Base-by-base conservation (phyloP, 2,888 invertebrate genomes). In the Eupeodes luniger region DNA sequence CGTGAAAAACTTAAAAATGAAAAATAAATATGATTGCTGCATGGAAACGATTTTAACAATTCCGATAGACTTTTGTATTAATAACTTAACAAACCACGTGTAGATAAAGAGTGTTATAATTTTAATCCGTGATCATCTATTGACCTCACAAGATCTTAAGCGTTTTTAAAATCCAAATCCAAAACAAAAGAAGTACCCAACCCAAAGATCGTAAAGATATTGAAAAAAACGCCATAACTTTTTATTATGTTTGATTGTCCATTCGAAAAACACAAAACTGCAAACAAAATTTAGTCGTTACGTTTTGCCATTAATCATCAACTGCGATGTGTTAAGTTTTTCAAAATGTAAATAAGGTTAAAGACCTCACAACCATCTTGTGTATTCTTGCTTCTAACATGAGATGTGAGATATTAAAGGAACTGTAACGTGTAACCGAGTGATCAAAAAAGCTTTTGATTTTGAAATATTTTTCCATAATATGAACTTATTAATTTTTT, bases 301-400 rank as follows among this genome's bases (percentile, higher is more conserved):
- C 59, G 74, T 81, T 81, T 70, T 66, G 81, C 47, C 81, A 72
- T 85, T 81, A 85, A 85, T 85, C 85, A 85, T 76, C 66, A 16
- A n/a, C 5, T 53, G 27, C 27, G 51, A 67, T 64, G 79, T 55
- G 80, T 76, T 70, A 85, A 85, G 64, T 76, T 82, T 59, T 75
- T 55, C 47, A 12, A 70, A 59, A 85, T 85, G 85, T 85, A 85
- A 85, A 85, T 81, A 66, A 85, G 85, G 85, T 76, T 81, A 85
- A 81, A 70, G 85, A 85, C 81, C 85, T 81, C 70, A 40, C 34
- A 36, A 53, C 51, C 51, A 16, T n/a, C 5, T 51, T 53, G n/a
- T 6, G 10, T 36, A 16, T n/a, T 49, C 34, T 49, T 51, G 49
- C 14, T 66, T 67, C 49, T 51, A 19, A n/a, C 10, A n/a, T 67